Evolutionary conservation across 2,113 vertebrate genomes (phyloP), one percentile per base, ranked within the genome.

Genomic region (Struthidea cinerea): DNA sequence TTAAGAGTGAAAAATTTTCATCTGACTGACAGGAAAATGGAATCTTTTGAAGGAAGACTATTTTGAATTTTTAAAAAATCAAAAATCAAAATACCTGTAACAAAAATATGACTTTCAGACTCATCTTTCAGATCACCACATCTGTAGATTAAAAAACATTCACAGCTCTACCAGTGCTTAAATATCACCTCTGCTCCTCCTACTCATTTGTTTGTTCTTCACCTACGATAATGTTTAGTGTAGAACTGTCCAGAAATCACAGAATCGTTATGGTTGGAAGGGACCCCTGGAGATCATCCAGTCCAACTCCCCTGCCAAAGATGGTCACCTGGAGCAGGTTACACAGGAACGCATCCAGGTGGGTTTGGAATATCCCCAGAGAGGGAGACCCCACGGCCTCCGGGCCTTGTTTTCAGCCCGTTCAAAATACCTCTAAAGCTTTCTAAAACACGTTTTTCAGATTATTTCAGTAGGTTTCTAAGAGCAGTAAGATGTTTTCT

Each of bases 181-280:
- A 64, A 85, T n/a, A 65, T 47, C 28, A 52, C 13, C 28, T 46
- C 26, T 44, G 12, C 12, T 68, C 23, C 49, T 46, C 9, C 26
- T 50, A 26, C 20, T 57, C 0, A 0, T 30, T 50, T 80, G 13
- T 59, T 87, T 33, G 53, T 2, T 1, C 10, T 57, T 81, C 47
- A 47, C 6, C 33, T 63, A 30, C 0, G 0, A 39, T 44, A n/a
- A 4, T 12, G 16, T 17, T 53, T 41, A 32, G 13, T 35, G 47
- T 0, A 0, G 32, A 30, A 19, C 27, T 55, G 6, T 6, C 11
- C 46, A 70, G 26, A 61, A 74, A 20, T 37, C 26, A 50, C 13
- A 16, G 44, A 33, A 57, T 20, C 65, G 4, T 27, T 49, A 5
- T 4, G 42, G 18, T 19, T 50, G 35, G 35, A 73, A 73, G 15